These are phyloP conservation scores for Melieria crassipennis DNA, from an alignment of 2,888 invertebrate genomes.

Conservation along the genomic window DNA sequence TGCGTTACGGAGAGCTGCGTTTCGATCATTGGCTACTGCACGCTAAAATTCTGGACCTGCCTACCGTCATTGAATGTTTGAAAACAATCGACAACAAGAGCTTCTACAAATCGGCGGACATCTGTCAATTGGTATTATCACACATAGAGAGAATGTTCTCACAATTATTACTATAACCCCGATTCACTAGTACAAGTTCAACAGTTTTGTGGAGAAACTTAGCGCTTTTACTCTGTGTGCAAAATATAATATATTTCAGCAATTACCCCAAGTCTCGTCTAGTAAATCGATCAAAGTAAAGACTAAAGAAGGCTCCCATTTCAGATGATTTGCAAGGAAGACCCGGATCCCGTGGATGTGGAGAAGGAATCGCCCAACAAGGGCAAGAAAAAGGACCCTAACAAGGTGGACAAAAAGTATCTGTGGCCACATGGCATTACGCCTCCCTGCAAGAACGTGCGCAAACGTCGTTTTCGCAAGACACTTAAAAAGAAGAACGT, in stretches of 20 bases:
- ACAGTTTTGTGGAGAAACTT: no score
- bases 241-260: neutral
- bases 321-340: slow-evolving; percentile 88
- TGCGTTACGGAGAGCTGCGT: slow-evolving; percentile 87
- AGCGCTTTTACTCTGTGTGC: no score
- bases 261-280: no score
- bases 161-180: neutral
- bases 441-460: slow-evolving; percentile 94
- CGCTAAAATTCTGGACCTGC: slow-evolving; percentile 90
- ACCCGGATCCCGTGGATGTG: slow-evolving; percentile 77
- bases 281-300: no score
- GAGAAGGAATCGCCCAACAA: slow-evolving; percentile 82
- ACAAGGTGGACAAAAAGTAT: slow-evolving; percentile 87
- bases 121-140: slow-evolving; percentile 80
- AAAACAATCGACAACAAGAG: slow-evolving; percentile 97
- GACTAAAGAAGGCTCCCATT: slow-evolving; percentile 19
- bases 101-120: slow-evolving; percentile 97
- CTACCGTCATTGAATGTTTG: slow-evolving; percentile 89
- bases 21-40: slow-evolving; percentile 89
- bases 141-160: neutral
- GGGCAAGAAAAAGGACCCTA: slow-evolving; percentile 85
- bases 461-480: slow-evolving; percentile 91
- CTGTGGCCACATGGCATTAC: slow-evolving; percentile 96
- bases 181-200: no score
- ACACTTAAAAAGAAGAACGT: slow-evolving; percentile 96